Base-by-base conservation (phyloP, 1,140 invertebrate genomes). In the Drosophila azteca region DNA sequence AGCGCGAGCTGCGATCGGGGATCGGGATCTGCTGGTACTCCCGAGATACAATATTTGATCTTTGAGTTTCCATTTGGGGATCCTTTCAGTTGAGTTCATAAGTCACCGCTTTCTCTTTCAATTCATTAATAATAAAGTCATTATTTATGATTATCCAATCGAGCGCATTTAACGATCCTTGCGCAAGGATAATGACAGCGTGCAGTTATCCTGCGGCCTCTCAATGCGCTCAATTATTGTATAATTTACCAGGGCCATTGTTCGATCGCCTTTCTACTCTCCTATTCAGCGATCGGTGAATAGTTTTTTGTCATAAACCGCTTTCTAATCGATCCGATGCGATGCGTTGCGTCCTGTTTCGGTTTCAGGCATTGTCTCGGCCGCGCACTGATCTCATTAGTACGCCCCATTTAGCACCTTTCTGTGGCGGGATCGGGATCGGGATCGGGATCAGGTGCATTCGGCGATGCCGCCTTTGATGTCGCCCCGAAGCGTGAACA, bases 401-500 rank as follows among this genome's bases (percentile, higher is more conserved):
- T 81, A 90, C 82, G 88, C 88, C 88, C 80, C 77, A 90, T 90
- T 90, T 90, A 90, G 79, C 88, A 90, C 87, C 88, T 90, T 90
- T 79, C n/a, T 63, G 64, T 48, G 74, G 54, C 60, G 51, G 31
- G 9, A 35, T 31, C 31, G 31, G 31, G 3, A 20, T 20, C 17
- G 17, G 17, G 17, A 20, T 31, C 29, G 35, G 35, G 24, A 79
- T 83, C 79, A 82, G 79, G 79, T 83, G 79, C 65, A 61, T n/a
- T 1, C 39, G 2, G 63, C n/a, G 1, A 20, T 44, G 26, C 31
- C 11, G 35, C 41, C 53, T 82, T 82, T 82, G 79, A 83, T 70
- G 53, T 44, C 5, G 13, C 9, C 44, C 31, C 43, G 64, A n/a
- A 59, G 57, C 57, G 57, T 35, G 57, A 49, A 59, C 41, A n/a